These are phyloP conservation scores for Probaryconus sp. DNA, from an alignment of 1,140 invertebrate genomes.

Conservation along the genomic window DNA sequence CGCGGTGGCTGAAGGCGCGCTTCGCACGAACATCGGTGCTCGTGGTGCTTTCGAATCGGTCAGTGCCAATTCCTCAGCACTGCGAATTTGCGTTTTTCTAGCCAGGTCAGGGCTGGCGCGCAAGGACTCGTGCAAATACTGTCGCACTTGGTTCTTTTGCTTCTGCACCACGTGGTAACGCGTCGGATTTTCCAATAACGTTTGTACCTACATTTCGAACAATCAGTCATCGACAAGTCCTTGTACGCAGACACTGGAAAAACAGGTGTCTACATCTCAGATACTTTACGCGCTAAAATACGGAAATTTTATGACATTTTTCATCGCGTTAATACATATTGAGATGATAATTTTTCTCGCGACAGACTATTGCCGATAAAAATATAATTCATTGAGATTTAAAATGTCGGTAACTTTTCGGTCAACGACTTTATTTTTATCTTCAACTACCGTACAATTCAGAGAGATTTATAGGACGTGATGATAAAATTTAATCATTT, in stretches of 20 bases:
- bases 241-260: constrained; percentile 1
- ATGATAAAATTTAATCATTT: too few species aligned
- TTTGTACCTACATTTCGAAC: constrained; percentile 82
- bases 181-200: constrained; percentile 92
- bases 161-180: constrained; percentile 94
- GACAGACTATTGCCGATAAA: too few species aligned
- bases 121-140: constrained; percentile 89
- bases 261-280: background rate
- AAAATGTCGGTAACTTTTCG: too few species aligned
- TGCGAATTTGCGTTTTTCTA: constrained; percentile 38
- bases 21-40: constrained; percentile 70
- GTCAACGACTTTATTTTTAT: too few species aligned
- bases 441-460: too few species aligned
- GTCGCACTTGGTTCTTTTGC: constrained; percentile 91
- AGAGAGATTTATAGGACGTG: too few species aligned
- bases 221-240: constrained; percentile 20
- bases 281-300: too few species aligned
- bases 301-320: too few species aligned
- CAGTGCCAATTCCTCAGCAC: constrained; percentile 65
- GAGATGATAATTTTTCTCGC: too few species aligned
- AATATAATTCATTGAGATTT: too few species aligned
- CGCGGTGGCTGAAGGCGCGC: constrained; percentile 69
- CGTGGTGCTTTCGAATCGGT: constrained; percentile 60
- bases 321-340: too few species aligned
- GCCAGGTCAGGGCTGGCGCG: constrained; percentile 64